Conservation (phyloP, 2,888 invertebrate genomes). For the Rapana venosa region DNA sequence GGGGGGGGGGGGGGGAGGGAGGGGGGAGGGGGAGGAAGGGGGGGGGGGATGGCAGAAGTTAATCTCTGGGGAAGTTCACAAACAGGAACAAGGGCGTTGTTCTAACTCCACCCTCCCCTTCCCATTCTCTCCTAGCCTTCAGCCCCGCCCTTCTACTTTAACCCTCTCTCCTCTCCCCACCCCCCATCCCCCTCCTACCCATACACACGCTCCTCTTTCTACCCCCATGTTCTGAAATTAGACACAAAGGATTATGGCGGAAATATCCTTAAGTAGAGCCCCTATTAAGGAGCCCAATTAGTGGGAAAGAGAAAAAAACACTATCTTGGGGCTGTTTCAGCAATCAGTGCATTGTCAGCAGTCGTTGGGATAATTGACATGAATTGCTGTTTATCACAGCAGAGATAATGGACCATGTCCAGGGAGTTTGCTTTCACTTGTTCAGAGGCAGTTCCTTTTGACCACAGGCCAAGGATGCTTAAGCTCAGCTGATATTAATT, state of each 20-base stretch:
- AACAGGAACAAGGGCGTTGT: background rate
- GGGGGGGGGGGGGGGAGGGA: too few species aligned
- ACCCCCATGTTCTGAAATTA: conserved; percentile 24
- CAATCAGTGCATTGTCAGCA: conserved; percentile 46
- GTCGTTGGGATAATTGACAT: conserved; percentile 46
- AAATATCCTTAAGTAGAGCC: conserved; percentile 46
- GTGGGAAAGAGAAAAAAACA: background rate
- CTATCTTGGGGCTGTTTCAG: conserved; percentile 44
- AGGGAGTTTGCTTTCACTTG: conserved; percentile 34
- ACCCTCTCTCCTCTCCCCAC: background rate
- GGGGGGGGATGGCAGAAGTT: background rate
- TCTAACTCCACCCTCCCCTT: background rate
- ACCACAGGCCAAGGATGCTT: too few species aligned
- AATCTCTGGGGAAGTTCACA: background rate
- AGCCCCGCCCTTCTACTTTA: background rate
- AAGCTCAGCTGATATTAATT: too few species aligned
- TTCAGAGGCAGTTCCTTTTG: conserved; percentile 16
- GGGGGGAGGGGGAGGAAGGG: too few species aligned
- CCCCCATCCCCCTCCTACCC: background rate
- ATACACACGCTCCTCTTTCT: background rate
- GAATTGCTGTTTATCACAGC: conserved; percentile 44
- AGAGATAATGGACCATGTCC: conserved; percentile 38
- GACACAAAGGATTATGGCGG: conserved; percentile 41
- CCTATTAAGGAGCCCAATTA: conserved; percentile 48
- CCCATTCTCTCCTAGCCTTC: too few species aligned